Conservation (phyloP, 1,140 invertebrate genomes). For the Agrilus planipennis region DNA sequence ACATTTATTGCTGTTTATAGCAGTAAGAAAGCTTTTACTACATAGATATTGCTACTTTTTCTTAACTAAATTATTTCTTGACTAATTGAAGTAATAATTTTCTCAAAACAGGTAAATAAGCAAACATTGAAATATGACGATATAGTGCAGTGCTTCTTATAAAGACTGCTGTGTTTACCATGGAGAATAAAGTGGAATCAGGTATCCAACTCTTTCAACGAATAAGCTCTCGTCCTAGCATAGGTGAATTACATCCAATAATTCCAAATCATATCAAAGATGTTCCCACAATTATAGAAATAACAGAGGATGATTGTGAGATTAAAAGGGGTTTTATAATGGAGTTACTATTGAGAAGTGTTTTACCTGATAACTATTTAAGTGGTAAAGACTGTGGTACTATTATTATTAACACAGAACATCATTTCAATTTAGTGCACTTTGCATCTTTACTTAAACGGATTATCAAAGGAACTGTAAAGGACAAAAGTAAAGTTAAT, state of each 20-base stretch:
- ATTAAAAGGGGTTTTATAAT: not conserved
- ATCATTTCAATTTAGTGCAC: slow-evolving; percentile 1
- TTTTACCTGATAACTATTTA: not conserved
- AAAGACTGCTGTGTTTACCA: no score
- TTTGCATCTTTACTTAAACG: not conserved
- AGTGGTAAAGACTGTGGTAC: not conserved
- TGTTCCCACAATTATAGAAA: no score
- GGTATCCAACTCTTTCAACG: slow-evolving; percentile 1
- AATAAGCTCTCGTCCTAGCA: not conserved
- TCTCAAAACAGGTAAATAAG: no score
- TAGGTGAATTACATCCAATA: not conserved
- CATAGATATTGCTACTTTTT: no score
- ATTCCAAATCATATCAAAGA: not conserved
- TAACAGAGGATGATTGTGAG: not conserved
- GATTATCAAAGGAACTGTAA: not conserved
- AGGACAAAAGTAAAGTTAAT: not conserved
- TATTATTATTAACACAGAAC: not conserved
- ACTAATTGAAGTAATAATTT: no score
- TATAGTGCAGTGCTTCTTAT: no score
- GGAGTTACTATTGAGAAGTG: not conserved
- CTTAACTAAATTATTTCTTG: no score
- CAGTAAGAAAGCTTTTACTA: no score
- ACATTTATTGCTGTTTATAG: no score
- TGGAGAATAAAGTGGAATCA: slow-evolving; percentile 3
- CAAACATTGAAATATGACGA: no score